Evolutionary conservation across 2,888 invertebrate genomes (phyloP).

Genomic region (Hartigia nigra): DNA sequence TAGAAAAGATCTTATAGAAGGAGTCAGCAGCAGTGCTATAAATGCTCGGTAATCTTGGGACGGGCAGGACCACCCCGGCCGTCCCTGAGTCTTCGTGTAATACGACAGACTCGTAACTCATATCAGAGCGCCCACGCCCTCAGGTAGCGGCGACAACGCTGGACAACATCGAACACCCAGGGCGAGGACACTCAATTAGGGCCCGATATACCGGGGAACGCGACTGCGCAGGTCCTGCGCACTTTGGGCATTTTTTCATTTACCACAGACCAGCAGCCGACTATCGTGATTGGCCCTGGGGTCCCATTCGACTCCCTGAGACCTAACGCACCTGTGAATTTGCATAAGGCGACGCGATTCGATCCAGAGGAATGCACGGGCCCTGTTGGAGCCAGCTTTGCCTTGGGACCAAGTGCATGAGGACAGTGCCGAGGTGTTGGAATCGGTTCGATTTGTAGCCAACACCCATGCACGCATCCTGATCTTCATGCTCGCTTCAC

Average conservation of each 20-base stretch:
- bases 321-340: constrained; percentile 43
- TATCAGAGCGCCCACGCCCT: constrained; percentile 64
- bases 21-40: constrained; percentile 35
- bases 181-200: constrained; percentile 65
- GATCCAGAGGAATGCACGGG: constrained; percentile 16
- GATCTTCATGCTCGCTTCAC: background rate
- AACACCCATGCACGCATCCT: background rate
- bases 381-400: constrained; percentile 20
- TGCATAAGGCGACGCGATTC: constrained; percentile 37
- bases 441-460: background rate
- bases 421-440: constrained; percentile 27
- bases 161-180: constrained; percentile 65
- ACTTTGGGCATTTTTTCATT: constrained; percentile 8
- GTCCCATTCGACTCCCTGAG: constrained; percentile 26
- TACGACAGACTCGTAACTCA: constrained; percentile 65
- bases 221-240: background rate
- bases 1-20: background rate
- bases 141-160: constrained; percentile 63
- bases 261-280: background rate
- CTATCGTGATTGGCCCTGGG: constrained; percentile 38
- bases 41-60: constrained; percentile 44
- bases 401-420: constrained; percentile 16
- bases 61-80: constrained; percentile 56
- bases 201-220: constrained; percentile 25
- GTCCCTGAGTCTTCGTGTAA: constrained; percentile 54